Base-by-base conservation (phyloP, 2,797 vertebrate species). In the Enteromius afrohamiltoni region DNA sequence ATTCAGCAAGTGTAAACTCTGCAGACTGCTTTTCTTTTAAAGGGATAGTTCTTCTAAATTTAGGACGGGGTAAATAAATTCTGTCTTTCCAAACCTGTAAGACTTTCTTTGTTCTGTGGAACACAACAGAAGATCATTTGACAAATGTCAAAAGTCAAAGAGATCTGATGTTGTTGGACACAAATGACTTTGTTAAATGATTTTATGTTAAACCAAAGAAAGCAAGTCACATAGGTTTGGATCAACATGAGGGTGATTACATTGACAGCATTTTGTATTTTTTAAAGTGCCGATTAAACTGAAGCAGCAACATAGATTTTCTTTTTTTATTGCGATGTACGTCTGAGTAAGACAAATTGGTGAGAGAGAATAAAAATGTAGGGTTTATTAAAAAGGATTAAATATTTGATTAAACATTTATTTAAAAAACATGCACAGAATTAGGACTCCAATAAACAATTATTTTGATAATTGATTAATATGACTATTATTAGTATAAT, bases 1-100 rank as follows among this genome's bases (percentile, higher is more conserved):
- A 45, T 86, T 86, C 64, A 31, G 34, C 67, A 34, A 34, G 47
- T 79, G 49, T 79, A 58, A 9, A 68, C 5, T 68, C n/a, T 58
- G 31, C 13, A 45, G 19, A 29, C 2, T n/a, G n/a, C 10, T 47
- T 69, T 62, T 58, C 16, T 51, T 68, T 42, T 31, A 55, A 42
- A 45, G 1, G 16, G 17, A 23, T 58, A 53, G 51, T 75, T 40
- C 21, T 58, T 4, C 14, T 4, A 3, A 58, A 58, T 23, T 0
- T 6, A 75, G 29, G 19, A n/a, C 5, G 10, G n/a, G 31, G 40
- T 75, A 74, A 53, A 51, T 51, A 2, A 51, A 51, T 51, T 29
- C 9, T 8, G 26, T 17, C 4, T 4, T 49, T 11, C 2, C 45
- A 14, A 47, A 47, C 45, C 45, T 47, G 31, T 70, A 47, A 47